phyloP scores from a whole-genome alignment of 2,113 vertebrate genomes.

The Colistium nudipinnis region DNA sequence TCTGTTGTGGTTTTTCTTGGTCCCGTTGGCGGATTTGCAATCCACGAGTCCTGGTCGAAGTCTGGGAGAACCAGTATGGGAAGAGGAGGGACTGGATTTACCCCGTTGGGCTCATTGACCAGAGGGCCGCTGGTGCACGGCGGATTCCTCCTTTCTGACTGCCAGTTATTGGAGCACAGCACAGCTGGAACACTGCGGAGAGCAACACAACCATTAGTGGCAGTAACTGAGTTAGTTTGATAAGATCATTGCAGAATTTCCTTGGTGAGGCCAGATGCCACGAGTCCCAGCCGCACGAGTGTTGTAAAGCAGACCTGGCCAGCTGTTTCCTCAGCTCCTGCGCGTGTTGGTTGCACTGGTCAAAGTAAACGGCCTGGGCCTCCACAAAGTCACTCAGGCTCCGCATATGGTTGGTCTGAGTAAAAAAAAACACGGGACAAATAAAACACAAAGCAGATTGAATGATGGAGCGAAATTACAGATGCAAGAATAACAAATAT shows the following conservation, averaged over 20 bases:
- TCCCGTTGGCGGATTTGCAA: not conserved
- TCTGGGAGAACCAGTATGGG: slow-evolving; percentile 49
- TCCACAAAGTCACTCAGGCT: slow-evolving; percentile 94
- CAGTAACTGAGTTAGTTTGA: not conserved
- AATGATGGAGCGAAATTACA: not conserved
- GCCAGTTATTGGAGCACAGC: slow-evolving; percentile 77
- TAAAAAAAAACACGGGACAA: not conserved
- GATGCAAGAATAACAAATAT: not conserved
- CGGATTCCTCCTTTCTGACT: slow-evolving; percentile 41
- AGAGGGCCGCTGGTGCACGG: slow-evolving; percentile 32
- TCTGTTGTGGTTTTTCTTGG: not conserved
- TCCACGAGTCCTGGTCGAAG: slow-evolving; percentile 64
- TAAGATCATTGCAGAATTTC: too few relatives aligned
- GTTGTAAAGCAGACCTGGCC: slow-evolving; percentile 83
- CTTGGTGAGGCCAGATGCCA: too few relatives aligned
- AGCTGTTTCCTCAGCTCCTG: slow-evolving; percentile 94
- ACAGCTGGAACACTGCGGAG: slow-evolving; percentile 64
- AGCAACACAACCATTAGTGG: slow-evolving; percentile 1
- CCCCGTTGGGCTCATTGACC: slow-evolving; percentile 15
- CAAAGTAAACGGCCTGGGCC: slow-evolving; percentile 90
- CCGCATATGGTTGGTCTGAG: slow-evolving; percentile 88
- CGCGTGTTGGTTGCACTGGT: slow-evolving; percentile 92
- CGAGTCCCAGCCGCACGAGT: too few relatives aligned
- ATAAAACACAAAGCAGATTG: not conserved
- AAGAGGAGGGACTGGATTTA: slow-evolving; percentile 13